Percentiles rank a stretch among this genome's conserved stretches.
Conservation (phyloP, 2,797 vertebrate genomes). For the Avahi laniger region DNA sequence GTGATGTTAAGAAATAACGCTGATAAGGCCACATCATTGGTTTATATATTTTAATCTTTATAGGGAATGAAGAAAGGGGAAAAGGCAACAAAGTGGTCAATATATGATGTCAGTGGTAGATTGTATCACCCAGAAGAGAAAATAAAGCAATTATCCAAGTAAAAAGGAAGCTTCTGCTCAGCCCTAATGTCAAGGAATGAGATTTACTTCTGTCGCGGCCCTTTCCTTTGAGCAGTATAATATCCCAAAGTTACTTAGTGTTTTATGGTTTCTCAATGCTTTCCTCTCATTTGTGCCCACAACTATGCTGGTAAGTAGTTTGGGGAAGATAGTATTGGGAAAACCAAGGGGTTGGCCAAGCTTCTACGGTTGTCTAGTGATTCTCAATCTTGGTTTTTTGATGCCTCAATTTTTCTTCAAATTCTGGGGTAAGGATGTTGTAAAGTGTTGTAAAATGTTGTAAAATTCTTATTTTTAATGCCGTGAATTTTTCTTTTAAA, state of each 20-base stretch:
- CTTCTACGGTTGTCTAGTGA: not conserved
- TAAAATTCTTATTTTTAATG: conserved; percentile 15
- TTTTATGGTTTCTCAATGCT: not conserved
- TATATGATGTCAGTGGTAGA: not conserved
- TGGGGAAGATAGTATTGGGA: not conserved
- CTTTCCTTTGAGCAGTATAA: not conserved
- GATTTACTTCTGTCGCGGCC: not conserved
- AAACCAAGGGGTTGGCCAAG: not conserved
- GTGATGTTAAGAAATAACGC: not conserved
- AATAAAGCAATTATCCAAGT: not conserved
- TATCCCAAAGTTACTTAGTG: not conserved
- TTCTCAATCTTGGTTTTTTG: not conserved
- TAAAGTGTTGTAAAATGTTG: not conserved
- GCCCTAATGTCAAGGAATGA: not conserved
- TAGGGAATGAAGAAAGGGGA: not conserved
- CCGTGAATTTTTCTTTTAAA: not conserved
- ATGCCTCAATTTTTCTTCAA: not conserved
- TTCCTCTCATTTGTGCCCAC: not conserved
- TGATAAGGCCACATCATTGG: not conserved
- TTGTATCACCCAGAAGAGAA: not conserved
- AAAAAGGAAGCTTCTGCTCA: not conserved
- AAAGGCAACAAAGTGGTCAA: not conserved
- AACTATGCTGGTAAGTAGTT: not conserved
- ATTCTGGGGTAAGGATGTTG: too few relatives aligned
- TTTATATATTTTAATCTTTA: conserved; percentile 29